Evolutionary conservation across 2,113 vertebrate genomes (phyloP), one percentile per base, ranked within the genome.

Genomic region (Dissostichus mawsoni): DNA sequence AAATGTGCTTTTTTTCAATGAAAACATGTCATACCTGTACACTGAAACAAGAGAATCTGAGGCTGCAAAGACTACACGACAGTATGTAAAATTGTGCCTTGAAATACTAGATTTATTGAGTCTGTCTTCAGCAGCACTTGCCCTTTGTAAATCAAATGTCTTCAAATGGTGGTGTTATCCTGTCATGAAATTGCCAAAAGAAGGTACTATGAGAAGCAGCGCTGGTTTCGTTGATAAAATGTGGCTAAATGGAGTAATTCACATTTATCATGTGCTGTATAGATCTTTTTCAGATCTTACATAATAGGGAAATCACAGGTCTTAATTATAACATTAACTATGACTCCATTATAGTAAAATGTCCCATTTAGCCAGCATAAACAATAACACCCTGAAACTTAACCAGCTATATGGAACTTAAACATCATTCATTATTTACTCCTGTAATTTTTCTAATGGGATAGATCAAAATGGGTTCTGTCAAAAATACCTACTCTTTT

Each of bases 91-190:
- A 20, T 47, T 47, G 8, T 47, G 13, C 17, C 76, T 10, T 48
- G 9, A 25, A 55, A 52, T 50, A 68, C 57, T 36, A 11, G 33
- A 82, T 63, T 45, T 44, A 25, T 58, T 14, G 56, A 20, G 9
- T 7, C 23, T 51, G 55, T 44, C 55, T 33, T 25, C 17, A 75
- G 20, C 9, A 44, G 20, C 12, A 63, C 18, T 20, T 66, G n/a
- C 14, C 29, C 53, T 63, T 68, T 83, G 74, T 77, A 62, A 88
- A 86, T 83, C 81, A 83, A 88, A 70, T 16, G 73, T 1, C 51
- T 25, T 1, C 20, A 56, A 41, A 59, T 36, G 5, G 36, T 41
- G 5, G 7, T 29, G 5, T 77, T 71, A 56, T 23, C 44, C 18
- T 52, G 57, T 2, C 11, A 41, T 41, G 7, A 41, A 41, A 41